Base-by-base conservation (phyloP, 2,888 invertebrate species). In the Oxycera nigricornis region DNA sequence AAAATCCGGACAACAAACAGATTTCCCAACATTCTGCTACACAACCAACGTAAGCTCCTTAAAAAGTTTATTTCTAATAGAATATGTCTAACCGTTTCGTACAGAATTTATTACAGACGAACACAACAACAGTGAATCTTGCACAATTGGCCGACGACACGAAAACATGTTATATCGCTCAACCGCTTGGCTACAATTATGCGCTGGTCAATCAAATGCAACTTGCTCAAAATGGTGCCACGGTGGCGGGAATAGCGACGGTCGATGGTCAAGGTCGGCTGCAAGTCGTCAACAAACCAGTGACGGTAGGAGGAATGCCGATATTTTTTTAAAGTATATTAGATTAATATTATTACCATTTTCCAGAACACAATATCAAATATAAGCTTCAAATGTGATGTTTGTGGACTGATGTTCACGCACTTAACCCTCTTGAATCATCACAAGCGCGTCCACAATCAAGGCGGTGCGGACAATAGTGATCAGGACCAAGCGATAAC, bases 131-230 rank as follows among this genome's bases (percentile, higher is more conserved):
- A 26, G 91, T 91, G 0, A 91, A 91, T 82, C 89, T 92, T 84
- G 91, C 91, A 1, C 91, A 91, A 82, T 82, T 92, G 73, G 82
- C 85, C 41, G 90, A 90, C 79, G 89, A 89, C 79, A 91, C 91
- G 80, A 92, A 92, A 82, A 90, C 90, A 57, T 92, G 91, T 82
- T 92, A 91, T 81, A 92, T 92, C 79, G 91, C 92, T 26, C 92
- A 92, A 80, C 92, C 92, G 3, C 90, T 91, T 80, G 89, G 91
- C 68, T 85, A 85, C 73, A 94, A 94, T 82, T 94, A 94, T 87
- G 93, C 94, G 2, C 87, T 94, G 79, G 90, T 92, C 65, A 94
- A 94, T 85, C 94, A 94, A 84, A 94, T 94, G 92, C 92, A 93
- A 80, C 88, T 94, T 75, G 91, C 92, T 24, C 89, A 89, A 73